Percentiles rank a stretch among this genome's conserved stretches.
Evolutionary conservation across 2,888 invertebrate species (phyloP).

Genomic region (Anarsia innoxiella): DNA sequence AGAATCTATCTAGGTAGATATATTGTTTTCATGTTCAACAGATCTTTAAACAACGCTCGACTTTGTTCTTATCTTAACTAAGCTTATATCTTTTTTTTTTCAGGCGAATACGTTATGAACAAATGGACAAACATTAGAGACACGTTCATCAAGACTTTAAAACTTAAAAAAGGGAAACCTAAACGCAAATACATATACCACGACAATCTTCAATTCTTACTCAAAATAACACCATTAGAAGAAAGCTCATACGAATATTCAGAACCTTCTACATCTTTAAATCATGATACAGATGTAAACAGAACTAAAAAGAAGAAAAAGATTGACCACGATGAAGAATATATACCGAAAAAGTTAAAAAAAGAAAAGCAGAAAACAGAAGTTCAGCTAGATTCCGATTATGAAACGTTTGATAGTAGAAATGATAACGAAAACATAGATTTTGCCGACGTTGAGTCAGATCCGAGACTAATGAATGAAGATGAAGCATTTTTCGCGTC

Average conservation of each 20-base stretch:
- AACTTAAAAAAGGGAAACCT: slow-evolving; percentile 39
- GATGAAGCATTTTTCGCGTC: slow-evolving; percentile 69
- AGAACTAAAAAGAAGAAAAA: slow-evolving; percentile 20
- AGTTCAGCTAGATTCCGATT: slow-evolving; percentile 6
- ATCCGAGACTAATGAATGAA: slow-evolving; percentile 62
- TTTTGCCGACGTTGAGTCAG: slow-evolving; percentile 38
- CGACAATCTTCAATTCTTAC: slow-evolving; percentile 49
- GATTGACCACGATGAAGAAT: not conserved
- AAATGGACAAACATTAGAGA: slow-evolving; percentile 66
- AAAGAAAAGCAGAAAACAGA: no score
- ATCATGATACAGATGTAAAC: no score
- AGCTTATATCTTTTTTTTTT: no score
- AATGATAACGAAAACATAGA: slow-evolving; percentile 26
- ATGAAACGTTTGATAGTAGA: slow-evolving; percentile 13
- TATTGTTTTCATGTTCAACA: no score
- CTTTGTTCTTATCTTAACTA: no score
- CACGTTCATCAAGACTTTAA: slow-evolving; percentile 54
- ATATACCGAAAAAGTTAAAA: slow-evolving; percentile 5
- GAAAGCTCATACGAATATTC: slow-evolving; percentile 13
- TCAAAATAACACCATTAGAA: slow-evolving; percentile 32
- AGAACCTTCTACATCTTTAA: not conserved
- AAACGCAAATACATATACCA: slow-evolving; percentile 48
- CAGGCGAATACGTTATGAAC: slow-evolving; percentile 48
- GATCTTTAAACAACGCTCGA: no score
- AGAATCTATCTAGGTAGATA: no score